Conservation (phyloP, 2,888 invertebrate genomes). For the Mesoligia furuncula region DNA sequence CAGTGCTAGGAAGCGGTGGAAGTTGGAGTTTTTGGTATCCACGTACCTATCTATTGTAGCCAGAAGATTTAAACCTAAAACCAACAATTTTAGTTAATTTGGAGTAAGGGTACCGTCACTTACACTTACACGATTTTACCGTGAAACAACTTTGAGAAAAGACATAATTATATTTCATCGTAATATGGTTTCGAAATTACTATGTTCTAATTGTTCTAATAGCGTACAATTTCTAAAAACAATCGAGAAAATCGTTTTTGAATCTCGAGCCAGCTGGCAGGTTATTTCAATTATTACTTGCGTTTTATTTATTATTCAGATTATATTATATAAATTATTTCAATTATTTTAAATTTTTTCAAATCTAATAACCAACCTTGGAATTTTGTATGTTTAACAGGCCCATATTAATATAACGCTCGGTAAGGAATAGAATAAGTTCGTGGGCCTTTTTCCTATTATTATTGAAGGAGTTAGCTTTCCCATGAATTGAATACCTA, state of each 20-base stretch:
- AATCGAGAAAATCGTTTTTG: no score
- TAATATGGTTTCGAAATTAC: not conserved
- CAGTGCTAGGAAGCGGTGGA: not conserved
- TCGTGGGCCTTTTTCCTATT: not conserved
- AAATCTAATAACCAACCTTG: no score
- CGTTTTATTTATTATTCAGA: no score
- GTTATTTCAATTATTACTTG: no score
- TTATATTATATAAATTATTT: no score
- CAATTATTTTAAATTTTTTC: no score
- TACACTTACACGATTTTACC: not conserved
- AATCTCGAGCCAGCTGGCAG: not conserved
- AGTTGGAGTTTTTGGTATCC: not conserved
- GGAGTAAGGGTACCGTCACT: not conserved
- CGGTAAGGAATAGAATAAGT: no score
- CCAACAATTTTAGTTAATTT: not conserved
- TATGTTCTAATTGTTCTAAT: no score
- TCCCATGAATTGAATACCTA: conserved; percentile 6
- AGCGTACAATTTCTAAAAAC: no score
- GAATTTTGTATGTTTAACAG: no score
- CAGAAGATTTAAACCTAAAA: not conserved
- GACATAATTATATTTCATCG: not conserved
- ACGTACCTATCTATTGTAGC: not conserved
- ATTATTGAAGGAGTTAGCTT: not conserved
- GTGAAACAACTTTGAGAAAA: not conserved
- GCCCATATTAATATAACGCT: not conserved